Evolutionary conservation across 2,888 invertebrate genomes (phyloP), one percentile per base, ranked within the genome.

Genomic region (Harpalus rubripes): DNA sequence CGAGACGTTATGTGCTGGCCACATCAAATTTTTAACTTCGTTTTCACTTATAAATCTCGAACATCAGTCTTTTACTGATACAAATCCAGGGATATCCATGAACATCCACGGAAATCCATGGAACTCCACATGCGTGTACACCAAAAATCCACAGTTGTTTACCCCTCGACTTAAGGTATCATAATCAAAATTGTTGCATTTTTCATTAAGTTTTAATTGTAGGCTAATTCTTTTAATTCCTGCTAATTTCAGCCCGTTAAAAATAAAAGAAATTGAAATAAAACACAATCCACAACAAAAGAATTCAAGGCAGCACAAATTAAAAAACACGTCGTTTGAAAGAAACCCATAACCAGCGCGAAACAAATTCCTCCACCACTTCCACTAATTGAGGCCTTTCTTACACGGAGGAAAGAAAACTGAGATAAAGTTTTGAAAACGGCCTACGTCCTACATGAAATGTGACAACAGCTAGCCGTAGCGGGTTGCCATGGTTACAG

Each of bases 381-480:
- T 68, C 39, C 39, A 39, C 68, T 68, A 68, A 68, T 68, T 68
- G 68, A 68, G 68, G 41, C 39, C 68, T 68, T 74, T 74, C 72
- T 44, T 44, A 52, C 44, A 44, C 18, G 8, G 41, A 41, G 72
- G 8, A 68, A 44, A 74, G 44, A 74, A 68, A 74, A 44, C 72
- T 26, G 16, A 44, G 72, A 74, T 74, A 74, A 44, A 74, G 72
- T 74, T 74, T 12, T 10, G 18, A 44, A 74, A 74, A 74, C 41
- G 41, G 41, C 72, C 44, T 74, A 41, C 32, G 32, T 32, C 52
- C 44, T 74, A 41, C 32, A 5, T 32, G 32, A 32, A 32, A 32
- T 44, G 72, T 44, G 44, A 74, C 72, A 74, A 74, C 44, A 44
- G 72, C 22, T 44, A 74, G 41, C 10, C 32, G 32, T 12, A 12